These are phyloP conservation scores for Stercorarius parasiticus DNA, from an alignment of 2,113 vertebrate species.

Conservation along the genomic window DNA sequence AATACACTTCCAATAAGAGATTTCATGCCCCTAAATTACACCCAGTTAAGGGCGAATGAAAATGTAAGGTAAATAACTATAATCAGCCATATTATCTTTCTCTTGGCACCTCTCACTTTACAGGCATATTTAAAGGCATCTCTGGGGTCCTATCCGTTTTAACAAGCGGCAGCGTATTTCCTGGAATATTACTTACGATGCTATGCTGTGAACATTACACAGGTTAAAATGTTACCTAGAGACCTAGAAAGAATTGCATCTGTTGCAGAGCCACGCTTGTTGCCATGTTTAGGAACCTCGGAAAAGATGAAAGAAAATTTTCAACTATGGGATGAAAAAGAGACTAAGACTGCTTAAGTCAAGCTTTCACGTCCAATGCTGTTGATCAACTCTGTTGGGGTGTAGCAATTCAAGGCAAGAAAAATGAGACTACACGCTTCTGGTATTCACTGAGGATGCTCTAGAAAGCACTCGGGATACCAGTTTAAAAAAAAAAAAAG, in stretches of 20 bases:
- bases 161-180: conserved; percentile 79
- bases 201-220: conserved; percentile 75
- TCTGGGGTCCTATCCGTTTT: conserved; percentile 83
- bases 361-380: conserved; percentile 11
- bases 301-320: conserved; percentile 64
- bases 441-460: background rate
- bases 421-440: background rate
- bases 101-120: conserved; percentile 84
- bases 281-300: conserved; percentile 62
- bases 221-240: conserved; percentile 84
- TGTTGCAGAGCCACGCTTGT: conserved; percentile 65
- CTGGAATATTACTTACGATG: conserved; percentile 81
- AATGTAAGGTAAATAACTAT: conserved; percentile 89
- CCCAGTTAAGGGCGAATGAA: conserved; percentile 85
- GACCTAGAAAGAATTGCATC: conserved; percentile 72
- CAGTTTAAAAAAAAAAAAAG: background rate
- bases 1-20: conserved; percentile 86
- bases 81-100: conserved; percentile 86
- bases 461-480: background rate
- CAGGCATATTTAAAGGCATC: conserved; percentile 85
- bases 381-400: conserved; percentile 10
- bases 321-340: conserved; percentile 43
- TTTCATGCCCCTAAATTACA: conserved; percentile 88
- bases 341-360: conserved; percentile 43
- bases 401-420: conserved; percentile 13